Base-by-base conservation (phyloP, 2,797 vertebrate genomes). In the Galago senegalensis region DNA sequence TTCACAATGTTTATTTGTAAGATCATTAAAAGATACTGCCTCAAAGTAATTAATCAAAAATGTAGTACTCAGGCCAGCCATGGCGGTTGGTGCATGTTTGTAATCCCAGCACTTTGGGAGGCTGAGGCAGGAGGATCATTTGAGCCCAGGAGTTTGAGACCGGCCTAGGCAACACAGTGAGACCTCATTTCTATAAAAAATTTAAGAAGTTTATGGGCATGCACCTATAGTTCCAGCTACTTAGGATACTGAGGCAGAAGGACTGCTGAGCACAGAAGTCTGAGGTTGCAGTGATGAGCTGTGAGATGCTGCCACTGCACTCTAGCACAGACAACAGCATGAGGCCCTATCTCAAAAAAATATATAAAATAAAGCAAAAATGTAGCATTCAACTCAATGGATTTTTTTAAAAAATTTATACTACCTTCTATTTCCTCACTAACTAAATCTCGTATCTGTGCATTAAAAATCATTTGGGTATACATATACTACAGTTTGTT, bases 1-100 rank as follows among this genome's bases (percentile, higher is more conserved):
- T 25, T 96, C 18, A 34, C 18, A 70, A 43, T 89, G 87, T 97
- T 93, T 82, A 92, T 80, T 81, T 70, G 67, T 8, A 87, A 93
- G 61, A 65, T 77, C 85, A 69, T 84, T 92, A 60, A 95, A 86
- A 60, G 46, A 81, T 43, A 84, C 60, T 65, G 70, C 10, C 81
- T 91, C 16, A 23, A 72, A 63, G 13, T 87, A 75, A 93, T 53
- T 87, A 75, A 93, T 53, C 0, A 90, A 83, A 93, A 90, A 90
- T 37, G 9, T 2, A 63, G 17, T 83, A 49, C 37, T n/a, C 31
- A 67, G 65, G 31, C 31, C 65, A 67, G 60, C 23, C 9, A 10
- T 61, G 60, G 23, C 11, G 60, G 60, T 25, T 61, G 9, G 25
- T 61, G 60, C 60, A 53, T 67, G 7, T 5, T 17, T 67, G 31